phyloP scores from a whole-genome alignment of 1,140 invertebrate species.

The Cyclargus thomasi region DNA sequence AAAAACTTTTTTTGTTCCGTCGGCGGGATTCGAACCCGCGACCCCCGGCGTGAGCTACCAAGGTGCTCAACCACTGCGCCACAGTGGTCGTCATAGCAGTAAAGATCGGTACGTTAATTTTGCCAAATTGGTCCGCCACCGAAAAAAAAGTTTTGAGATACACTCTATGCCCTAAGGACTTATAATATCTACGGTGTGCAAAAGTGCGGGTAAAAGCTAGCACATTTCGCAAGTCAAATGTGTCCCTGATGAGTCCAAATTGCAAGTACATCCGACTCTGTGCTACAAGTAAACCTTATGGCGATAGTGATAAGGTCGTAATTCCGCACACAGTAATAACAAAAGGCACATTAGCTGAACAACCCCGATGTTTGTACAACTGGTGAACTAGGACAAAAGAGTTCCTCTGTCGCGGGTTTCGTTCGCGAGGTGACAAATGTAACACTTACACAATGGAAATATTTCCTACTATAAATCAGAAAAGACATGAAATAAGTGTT shows the following conservation, averaged over 20 bases:
- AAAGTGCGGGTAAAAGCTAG: too few relatives aligned
- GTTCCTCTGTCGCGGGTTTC: neutral
- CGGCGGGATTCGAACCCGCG: too few relatives aligned
- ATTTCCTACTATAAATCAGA: neutral
- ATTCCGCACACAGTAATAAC: neutral
- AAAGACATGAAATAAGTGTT: too few relatives aligned
- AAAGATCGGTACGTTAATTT: too few relatives aligned
- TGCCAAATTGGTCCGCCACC: too few relatives aligned
- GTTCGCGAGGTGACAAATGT: neutral
- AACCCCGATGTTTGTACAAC: neutral
- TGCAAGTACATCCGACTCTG: neutral
- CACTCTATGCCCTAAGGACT: neutral
- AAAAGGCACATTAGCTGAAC: conserved; percentile 1
- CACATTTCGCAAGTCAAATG: neutral
- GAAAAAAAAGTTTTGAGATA: too few relatives aligned
- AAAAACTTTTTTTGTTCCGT: too few relatives aligned
- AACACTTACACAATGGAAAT: neutral
- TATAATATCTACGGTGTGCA: too few relatives aligned
- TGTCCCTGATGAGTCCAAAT: neutral
- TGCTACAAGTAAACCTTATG: neutral
- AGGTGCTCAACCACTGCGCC: too few relatives aligned
- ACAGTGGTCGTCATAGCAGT: too few relatives aligned
- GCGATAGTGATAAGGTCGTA: neutral
- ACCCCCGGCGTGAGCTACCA: too few relatives aligned
- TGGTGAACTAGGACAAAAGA: conserved; percentile 2